These are phyloP conservation scores for Radopholus similis DNA, from an alignment of 1,140 invertebrate species.

Conservation along the genomic window DNA sequence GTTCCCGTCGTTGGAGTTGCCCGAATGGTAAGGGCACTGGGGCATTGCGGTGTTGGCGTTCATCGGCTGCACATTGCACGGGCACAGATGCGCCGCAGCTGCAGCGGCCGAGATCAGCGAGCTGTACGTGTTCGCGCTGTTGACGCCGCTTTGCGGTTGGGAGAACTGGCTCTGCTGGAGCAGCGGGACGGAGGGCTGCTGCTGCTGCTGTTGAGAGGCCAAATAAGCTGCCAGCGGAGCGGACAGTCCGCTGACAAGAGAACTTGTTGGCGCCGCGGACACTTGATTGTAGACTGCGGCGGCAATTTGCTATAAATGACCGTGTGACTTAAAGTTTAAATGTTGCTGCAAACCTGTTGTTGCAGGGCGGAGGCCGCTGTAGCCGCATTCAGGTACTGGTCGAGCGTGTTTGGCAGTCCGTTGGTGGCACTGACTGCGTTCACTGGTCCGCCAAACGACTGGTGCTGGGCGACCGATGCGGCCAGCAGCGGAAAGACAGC, in stretches of 20 bases:
- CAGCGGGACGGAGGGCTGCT: background rate
- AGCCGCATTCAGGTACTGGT: slow-evolving; percentile 9
- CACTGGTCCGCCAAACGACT: background rate
- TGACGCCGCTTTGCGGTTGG: background rate
- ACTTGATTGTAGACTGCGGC: background rate
- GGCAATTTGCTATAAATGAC: background rate
- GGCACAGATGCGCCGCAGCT: too few relatives aligned
- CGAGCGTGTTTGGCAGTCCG: slow-evolving; percentile 7
- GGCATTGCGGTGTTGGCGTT: background rate
- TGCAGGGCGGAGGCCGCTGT: slow-evolving; percentile 9
- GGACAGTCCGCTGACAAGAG: background rate
- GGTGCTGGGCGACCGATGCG: background rate
- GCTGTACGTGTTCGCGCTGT: background rate
- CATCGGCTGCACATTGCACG: background rate
- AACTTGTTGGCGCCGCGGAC: slow-evolving; percentile 1
- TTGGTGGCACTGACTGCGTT: background rate
- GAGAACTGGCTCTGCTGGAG: background rate
- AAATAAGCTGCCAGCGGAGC: background rate
- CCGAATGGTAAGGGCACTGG: background rate
- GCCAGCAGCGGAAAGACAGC: slow-evolving; percentile 5
- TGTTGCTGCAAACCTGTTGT: background rate
- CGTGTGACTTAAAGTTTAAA: background rate
- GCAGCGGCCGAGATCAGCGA: background rate
- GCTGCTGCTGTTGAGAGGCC: background rate
- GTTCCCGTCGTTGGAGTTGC: background rate